These are phyloP conservation scores for Melipona bicolor DNA, from an alignment of 2,888 invertebrate genomes.

Conservation along the genomic window DNA sequence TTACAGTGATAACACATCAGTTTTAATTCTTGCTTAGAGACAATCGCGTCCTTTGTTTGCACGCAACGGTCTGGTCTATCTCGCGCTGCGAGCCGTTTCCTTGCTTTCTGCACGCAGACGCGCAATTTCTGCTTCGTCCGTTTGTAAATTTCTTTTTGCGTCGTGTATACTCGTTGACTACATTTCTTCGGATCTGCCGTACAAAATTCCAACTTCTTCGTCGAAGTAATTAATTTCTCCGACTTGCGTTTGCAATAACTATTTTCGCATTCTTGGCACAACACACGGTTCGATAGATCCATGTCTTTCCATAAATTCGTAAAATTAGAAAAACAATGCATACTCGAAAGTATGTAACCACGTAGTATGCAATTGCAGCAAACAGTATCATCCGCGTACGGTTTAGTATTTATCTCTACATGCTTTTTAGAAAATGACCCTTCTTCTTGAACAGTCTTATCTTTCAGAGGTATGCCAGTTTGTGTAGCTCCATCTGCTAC, in stretches of 20 bases:
- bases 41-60: background rate
- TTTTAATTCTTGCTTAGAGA: slow-evolving; percentile 27
- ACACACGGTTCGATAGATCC: background rate
- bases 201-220: background rate
- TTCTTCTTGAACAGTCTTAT: background rate
- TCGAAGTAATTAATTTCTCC: background rate
- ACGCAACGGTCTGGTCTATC: background rate
- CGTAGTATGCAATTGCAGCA: slow-evolving; percentile 30
- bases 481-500: background rate
- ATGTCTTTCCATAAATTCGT: background rate
- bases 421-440: background rate
- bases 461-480: background rate
- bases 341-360: background rate
- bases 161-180: background rate
- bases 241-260: background rate
- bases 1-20: slow-evolving; percentile 50
- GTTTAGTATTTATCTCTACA: background rate
- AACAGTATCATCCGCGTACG: background rate
- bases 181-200: background rate
- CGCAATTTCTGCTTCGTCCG: slow-evolving; percentile 23
- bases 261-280: slow-evolving; percentile 46
- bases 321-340: background rate
- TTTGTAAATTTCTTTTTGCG: background rate
- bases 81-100: background rate
- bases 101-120: slow-evolving; percentile 15